Evolutionary conservation across 2,888 invertebrate species (phyloP).

Genomic region (Drosophila affinis): DNA sequence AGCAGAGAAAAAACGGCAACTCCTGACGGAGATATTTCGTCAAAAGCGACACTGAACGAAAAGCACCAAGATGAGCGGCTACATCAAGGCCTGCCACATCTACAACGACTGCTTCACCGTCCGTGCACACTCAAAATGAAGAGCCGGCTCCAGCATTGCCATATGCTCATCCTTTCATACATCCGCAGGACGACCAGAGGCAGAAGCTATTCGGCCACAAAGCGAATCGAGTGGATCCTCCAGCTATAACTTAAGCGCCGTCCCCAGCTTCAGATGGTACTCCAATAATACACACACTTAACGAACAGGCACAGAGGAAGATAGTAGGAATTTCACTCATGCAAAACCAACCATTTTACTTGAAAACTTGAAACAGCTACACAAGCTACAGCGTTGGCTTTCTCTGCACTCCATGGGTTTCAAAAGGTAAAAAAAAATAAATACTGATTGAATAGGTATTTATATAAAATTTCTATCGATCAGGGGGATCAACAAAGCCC

Average conservation of each 20-base stretch:
- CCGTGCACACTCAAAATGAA: not conserved
- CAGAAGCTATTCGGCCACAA: not conserved
- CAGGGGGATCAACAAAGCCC: not conserved
- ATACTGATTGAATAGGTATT: no score
- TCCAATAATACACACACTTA: not conserved
- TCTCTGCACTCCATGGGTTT: no score
- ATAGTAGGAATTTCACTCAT: not conserved
- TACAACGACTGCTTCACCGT: not conserved
- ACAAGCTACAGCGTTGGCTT: no score
- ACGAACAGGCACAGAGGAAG: not conserved
- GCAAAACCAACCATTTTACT: no score
- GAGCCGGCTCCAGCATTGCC: not conserved
- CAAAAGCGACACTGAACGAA: not conserved
- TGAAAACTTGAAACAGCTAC: no score
- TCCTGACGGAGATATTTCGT: not conserved
- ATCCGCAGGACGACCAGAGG: not conserved
- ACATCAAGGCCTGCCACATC: not conserved
- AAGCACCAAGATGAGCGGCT: not conserved
- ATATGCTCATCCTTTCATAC: not conserved
- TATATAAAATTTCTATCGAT: no score
- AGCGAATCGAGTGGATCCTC: not conserved
- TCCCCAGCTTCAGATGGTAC: not conserved
- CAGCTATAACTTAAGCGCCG: no score
- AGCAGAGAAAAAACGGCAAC: not conserved
- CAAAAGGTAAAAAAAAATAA: no score